A percentile compares a stretch with the other conserved stretches of the same genome.
phyloP scores from a whole-genome alignment of 2,888 invertebrate species.

The Dicyrtoma fusca region DNA sequence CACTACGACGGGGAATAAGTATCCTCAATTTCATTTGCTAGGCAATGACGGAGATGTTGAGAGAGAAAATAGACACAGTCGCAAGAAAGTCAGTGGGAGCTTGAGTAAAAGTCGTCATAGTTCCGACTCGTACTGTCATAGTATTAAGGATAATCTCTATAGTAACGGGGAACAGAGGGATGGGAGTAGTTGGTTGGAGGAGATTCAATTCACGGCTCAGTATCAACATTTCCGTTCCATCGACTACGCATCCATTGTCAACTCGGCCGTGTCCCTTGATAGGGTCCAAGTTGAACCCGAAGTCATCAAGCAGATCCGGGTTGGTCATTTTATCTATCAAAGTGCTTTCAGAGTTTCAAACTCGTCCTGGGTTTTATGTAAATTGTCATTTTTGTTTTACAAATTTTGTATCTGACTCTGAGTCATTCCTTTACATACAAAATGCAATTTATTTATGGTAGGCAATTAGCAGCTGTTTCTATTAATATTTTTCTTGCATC shows the following conservation, averaged over 20 bases:
- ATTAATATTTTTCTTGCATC: no score
- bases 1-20: no score
- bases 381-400: background rate
- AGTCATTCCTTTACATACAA: no score
- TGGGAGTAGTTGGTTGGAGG: slow-evolving; percentile 48
- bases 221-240: slow-evolving; percentile 56
- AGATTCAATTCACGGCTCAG: slow-evolving; percentile 55
- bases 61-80: background rate
- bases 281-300: slow-evolving; percentile 13
- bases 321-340: no score
- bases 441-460: no score
- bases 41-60: background rate
- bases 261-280: slow-evolving; percentile 44
- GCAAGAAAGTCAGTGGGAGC: background rate
- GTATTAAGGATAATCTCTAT: background rate
- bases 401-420: background rate
- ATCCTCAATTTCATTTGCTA: background rate
- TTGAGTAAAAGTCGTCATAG: background rate
- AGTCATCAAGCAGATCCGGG: slow-evolving; percentile 26
- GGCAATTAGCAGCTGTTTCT: no score
- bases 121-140: background rate
- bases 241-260: slow-evolving; percentile 54
- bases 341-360: no score
- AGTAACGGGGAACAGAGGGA: background rate
- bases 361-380: background rate